Conservation (phyloP, 2,113 vertebrate genomes). For the Mormyrus lacerda region DNA sequence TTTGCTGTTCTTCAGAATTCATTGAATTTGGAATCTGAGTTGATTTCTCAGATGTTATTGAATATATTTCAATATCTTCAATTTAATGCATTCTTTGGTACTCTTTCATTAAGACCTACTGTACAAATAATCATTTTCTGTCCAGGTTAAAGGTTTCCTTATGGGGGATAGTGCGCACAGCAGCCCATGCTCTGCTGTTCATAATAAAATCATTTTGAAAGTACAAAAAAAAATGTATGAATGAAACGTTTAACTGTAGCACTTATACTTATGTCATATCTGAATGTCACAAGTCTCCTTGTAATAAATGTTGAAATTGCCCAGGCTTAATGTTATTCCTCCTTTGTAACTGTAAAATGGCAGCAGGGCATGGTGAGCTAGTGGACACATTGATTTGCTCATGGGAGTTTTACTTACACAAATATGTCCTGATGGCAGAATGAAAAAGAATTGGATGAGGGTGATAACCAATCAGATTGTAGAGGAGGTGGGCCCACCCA, state of each 20-base stretch:
- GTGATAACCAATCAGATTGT: no score
- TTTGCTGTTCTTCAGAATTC: neutral
- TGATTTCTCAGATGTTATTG: neutral
- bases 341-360: neutral
- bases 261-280: neutral
- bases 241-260: neutral
- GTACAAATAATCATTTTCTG: neutral
- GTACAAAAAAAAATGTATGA: neutral
- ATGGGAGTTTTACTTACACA: no score
- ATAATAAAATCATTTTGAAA: neutral
- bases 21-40: neutral
- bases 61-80: neutral
- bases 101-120: neutral
- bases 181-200: neutral
- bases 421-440: no score
- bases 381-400: neutral
- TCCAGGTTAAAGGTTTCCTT: neutral
- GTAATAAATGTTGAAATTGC: neutral
- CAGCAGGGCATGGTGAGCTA: neutral
- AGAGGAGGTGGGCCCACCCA: no score
- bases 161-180: neutral
- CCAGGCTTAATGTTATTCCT: neutral
- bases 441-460: no score
- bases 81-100: neutral
- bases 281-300: neutral